phyloP scores from a whole-genome alignment of 35 echinoderm and acorn worm species.

The Amphiura filiformis region DNA sequence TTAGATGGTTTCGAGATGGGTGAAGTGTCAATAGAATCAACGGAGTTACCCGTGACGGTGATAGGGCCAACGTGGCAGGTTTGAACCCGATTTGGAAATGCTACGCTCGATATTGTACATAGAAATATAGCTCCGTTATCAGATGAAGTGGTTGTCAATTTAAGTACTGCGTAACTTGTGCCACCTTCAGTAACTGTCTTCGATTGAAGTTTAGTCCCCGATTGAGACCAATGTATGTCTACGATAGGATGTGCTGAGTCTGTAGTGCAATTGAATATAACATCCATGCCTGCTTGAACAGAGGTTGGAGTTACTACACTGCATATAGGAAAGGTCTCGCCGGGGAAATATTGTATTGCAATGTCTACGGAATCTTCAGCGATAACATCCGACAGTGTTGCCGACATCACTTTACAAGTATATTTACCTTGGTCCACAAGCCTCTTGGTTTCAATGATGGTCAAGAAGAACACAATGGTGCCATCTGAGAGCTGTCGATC shows the following conservation, averaged over 20 bases:
- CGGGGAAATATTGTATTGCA: background rate
- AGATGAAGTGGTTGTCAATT: background rate
- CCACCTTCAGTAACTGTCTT: background rate
- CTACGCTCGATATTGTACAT: background rate
- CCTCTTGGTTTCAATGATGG: background rate
- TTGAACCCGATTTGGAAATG: background rate
- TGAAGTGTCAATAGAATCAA: background rate
- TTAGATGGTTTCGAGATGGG: background rate
- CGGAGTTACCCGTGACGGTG: background rate
- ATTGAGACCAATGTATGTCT: background rate
- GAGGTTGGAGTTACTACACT: background rate
- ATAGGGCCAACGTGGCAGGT: background rate
- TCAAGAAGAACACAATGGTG: background rate
- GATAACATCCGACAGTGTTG: background rate
- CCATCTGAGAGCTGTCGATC: background rate
- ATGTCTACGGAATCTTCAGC: background rate
- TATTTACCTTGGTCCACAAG: background rate
- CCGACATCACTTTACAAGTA: background rate
- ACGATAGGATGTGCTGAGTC: background rate
- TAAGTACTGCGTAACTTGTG: background rate
- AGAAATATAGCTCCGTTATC: background rate
- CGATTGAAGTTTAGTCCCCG: background rate
- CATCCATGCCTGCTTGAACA: background rate
- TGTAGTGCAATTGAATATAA: background rate
- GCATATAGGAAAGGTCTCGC: background rate